Conservation (phyloP, 2,888 invertebrate species). For the Caenorhabditis macrosperma region DNA sequence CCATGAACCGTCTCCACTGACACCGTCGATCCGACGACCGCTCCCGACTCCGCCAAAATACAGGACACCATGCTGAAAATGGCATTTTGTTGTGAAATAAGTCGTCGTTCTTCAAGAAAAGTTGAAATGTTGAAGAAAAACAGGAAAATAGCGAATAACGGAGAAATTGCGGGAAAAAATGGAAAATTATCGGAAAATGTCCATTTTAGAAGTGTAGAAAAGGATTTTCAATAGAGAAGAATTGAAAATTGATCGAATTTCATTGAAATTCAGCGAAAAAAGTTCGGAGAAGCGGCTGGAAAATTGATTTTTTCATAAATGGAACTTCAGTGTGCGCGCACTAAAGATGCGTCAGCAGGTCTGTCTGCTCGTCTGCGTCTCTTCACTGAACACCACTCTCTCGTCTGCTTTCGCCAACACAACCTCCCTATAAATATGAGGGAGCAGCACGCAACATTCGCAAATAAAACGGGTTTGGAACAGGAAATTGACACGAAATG, state of each 20-base stretch:
- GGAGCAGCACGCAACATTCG: no score
- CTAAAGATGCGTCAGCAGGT: neutral
- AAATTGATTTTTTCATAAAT: neutral
- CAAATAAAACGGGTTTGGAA: no score
- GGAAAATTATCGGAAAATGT: no score
- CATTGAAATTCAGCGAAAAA: neutral
- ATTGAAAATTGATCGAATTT: neutral
- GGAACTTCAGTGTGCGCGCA: neutral
- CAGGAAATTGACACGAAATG: no score
- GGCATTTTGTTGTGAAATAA: no score
- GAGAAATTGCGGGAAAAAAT: neutral
- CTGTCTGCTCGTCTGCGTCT: neutral
- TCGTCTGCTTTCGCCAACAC: neutral
- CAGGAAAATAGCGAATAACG: neutral
- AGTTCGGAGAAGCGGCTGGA: neutral
- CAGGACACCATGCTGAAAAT: conserved; percentile 43
- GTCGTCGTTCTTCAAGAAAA: no score
- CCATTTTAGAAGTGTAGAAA: no score
- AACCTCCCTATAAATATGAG: no score
- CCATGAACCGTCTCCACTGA: conserved; percentile 56
- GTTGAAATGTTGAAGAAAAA: no score
- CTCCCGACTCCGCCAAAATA: neutral
- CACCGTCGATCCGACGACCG: conserved; percentile 52
- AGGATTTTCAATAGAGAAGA: neutral
- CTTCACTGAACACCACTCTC: neutral